Conservation (phyloP, 2,797 vertebrate genomes). For the Gorsachius magnificus region DNA sequence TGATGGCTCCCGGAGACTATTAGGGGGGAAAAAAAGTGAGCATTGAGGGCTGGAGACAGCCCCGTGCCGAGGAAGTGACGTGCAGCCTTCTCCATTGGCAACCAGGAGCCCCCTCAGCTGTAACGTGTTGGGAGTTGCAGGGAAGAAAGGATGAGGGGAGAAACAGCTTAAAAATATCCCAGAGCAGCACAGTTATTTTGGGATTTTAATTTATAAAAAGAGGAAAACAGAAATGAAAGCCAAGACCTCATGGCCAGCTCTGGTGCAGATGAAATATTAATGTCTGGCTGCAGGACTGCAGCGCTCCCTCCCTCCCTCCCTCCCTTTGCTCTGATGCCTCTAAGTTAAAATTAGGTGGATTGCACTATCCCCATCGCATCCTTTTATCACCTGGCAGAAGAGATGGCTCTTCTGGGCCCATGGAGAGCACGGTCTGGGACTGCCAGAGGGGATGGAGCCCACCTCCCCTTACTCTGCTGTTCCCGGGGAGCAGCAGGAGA, state of each 20-base stretch:
- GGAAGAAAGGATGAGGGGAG: background rate
- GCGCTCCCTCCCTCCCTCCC: background rate
- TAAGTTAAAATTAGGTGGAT: background rate
- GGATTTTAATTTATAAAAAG: background rate
- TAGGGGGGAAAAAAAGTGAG: background rate
- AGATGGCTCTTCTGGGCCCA: background rate
- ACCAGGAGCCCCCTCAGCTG: background rate
- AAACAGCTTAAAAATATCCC: constrained; percentile 49
- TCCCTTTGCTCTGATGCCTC: background rate
- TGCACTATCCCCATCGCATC: background rate
- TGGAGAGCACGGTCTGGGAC: background rate
- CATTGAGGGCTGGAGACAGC: constrained; percentile 7
- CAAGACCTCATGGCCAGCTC: background rate
- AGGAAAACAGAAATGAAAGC: background rate
- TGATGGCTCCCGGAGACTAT: background rate
- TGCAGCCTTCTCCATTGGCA: background rate
- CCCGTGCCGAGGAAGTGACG: constrained; percentile 36
- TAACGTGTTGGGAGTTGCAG: background rate
- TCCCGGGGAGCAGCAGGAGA: background rate
- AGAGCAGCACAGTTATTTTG: constrained; percentile 5
- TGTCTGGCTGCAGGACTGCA: background rate
- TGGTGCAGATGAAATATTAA: background rate
- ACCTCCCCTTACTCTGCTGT: background rate
- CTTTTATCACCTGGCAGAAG: background rate
- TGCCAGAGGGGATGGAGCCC: background rate